Base-by-base conservation (phyloP, 2,797 vertebrate species). In the Crocodylus rhombifer region DNA sequence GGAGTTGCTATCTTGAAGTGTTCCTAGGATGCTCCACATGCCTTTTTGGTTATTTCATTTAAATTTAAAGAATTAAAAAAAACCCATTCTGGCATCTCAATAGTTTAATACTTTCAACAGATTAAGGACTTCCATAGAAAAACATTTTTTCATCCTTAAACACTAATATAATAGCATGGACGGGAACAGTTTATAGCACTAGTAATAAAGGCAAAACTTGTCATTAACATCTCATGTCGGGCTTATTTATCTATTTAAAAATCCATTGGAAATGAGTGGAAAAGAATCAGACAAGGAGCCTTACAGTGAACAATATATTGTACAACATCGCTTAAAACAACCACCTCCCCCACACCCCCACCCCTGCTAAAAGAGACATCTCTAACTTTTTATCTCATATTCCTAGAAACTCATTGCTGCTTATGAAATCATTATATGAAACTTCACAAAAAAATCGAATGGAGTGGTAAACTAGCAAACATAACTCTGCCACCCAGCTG, bases 401-500 rank as follows among this genome's bases (percentile, higher is more conserved):
- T 36, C 36, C 23, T 73, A 73, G 23, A 73, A 73, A 51, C 36
- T 51, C 20, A 25, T 18, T 25, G 21, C 15, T 57, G 21, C 15
- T 57, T 81, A 67, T 17, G 63, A 26, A 7, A 25, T 21, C 17
- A 18, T 9, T 55, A 7, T 62, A 74, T 80, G 56, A 81, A 83
- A 77, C 69, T 8, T n/a, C 5, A 77, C 7, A 28, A 78, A 73
- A 42, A 51, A 74, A 69, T 15, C 9, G 71, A 84, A 20, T 2
- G 13, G 5, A 77, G 17, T 15, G 73, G 30, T 13, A 55, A 67
- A 80, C 28, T 1, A 28, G 4, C 14, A 79, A 73, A 36, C 14
- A 20, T 14, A 82, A 21, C 16, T 33, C 26, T 25, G 28, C 8
- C 7, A 73, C 18, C 26, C 28, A n/a, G 2, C 33, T 0, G 0